These are phyloP conservation scores for Dryocosmus kuriphilus DNA, from an alignment of 2,888 invertebrate genomes.

Conservation along the genomic window DNA sequence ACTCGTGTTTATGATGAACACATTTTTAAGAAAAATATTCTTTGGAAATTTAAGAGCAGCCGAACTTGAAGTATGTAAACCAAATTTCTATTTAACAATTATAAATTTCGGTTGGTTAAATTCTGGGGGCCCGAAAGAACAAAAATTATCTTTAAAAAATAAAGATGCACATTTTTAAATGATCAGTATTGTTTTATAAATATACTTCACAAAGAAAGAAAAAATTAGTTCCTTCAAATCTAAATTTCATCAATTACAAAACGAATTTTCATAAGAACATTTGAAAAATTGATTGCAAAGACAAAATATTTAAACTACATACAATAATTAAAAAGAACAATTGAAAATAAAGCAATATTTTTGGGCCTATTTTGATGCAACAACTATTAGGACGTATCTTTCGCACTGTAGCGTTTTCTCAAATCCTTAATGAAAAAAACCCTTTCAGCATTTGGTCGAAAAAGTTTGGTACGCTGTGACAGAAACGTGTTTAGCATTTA, in stretches of 20 bases:
- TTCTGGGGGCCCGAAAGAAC: not conserved
- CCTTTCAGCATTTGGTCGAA: constrained; percentile 94
- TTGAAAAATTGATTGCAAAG: constrained; percentile 1
- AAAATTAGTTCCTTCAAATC: not conserved
- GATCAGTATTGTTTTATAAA: not conserved
- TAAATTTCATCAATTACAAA: not conserved
- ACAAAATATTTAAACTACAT: not conserved
- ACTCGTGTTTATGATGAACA: constrained; percentile 94
- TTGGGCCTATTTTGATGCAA: not conserved
- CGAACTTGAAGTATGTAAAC: constrained; percentile 92
- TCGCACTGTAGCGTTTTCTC: not conserved
- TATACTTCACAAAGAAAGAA: no score
- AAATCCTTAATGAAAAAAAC: constrained; percentile 43
- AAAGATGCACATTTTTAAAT: no score
- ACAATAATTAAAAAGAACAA: no score
- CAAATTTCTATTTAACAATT: constrained; percentile 40
- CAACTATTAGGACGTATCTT: constrained; percentile 3
- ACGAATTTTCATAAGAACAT: not conserved
- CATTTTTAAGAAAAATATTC: constrained; percentile 94
- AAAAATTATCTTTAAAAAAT: not conserved
- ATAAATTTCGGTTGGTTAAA: not conserved
- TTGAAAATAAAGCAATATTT: no score
- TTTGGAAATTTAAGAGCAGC: constrained; percentile 96
- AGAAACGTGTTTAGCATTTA: constrained; percentile 99
- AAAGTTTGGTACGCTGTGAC: constrained; percentile 99